Evolutionary conservation across 2,113 vertebrate genomes (phyloP).

Genomic region (Vidua macroura): DNA sequence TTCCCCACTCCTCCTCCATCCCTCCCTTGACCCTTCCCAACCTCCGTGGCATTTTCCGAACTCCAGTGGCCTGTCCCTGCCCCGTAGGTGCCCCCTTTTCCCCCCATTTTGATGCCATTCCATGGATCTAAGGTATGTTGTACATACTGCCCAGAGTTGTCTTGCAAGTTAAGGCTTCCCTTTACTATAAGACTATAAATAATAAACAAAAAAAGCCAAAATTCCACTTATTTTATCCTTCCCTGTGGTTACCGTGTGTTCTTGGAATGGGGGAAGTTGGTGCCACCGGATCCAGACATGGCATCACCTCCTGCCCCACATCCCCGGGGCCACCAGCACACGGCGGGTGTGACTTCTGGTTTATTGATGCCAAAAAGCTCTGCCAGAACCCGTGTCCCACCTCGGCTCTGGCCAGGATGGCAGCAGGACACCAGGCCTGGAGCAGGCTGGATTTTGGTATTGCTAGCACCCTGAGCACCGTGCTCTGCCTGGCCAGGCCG

Average conservation of each 20-base stretch:
- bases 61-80: constrained; percentile 72
- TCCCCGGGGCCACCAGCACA: neutral
- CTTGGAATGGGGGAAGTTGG: neutral
- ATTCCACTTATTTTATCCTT: constrained; percentile 89
- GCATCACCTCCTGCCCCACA: neutral
- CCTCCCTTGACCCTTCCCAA: constrained; percentile 24
- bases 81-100: constrained; percentile 73
- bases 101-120: constrained; percentile 83
- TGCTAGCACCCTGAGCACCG: constrained; percentile 50
- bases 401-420: neutral
- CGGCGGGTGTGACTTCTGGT: neutral
- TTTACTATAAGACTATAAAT: constrained; percentile 99
- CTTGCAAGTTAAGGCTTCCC: constrained; percentile 96
- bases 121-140: constrained; percentile 96
- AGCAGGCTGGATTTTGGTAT: constrained; percentile 61
- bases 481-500: neutral
- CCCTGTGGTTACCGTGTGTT: constrained; percentile 53
- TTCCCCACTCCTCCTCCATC: constrained; percentile 32
- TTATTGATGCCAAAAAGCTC: constrained; percentile 38
- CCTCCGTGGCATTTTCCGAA: constrained; percentile 66
- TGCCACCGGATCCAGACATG: neutral
- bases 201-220: constrained; percentile 66
- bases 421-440: rapidly evolving
- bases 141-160: constrained; percentile 95
- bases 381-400: neutral